Evolutionary conservation across 2,797 vertebrate species (phyloP), one percentile per base, ranked within the genome.

Genomic region (Hemibagrus guttatus): DNA sequence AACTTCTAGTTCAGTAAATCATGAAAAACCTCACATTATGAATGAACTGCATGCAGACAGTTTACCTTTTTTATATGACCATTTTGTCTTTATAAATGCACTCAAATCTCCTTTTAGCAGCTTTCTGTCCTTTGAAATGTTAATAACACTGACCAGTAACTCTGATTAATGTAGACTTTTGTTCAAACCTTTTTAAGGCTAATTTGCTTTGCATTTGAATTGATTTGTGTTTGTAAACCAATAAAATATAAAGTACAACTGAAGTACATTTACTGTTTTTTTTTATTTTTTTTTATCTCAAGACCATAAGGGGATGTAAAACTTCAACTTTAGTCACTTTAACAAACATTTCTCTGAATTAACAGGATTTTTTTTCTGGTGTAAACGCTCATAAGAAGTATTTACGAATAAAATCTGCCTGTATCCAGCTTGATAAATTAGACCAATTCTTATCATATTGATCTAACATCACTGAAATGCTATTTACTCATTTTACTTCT

Each of bases 341-440:
- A 3, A 35, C 52, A 78, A 63, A 63, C 2, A 3, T 23, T 72
- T 72, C 42, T 26, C 8, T 23, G 19, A 72, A 72, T 4, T 3
- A 8, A 72, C 19, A 46, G 19, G 3, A 11, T 72, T 35, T 69
- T 69, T 31, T 31, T 28, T 68, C 28, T 31, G 31, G 5, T 68
- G 13, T 17, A 69, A 69, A 69, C 6, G 14, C n/a, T 64, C n/a
- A n/a, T n/a, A 64, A 13, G 3, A 28, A 2, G 7, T 26, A 72
- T 72, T 26, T 46, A 49, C 23, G 13, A 4, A 49, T 26, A n/a
- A 49, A 14, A 14, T 21, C 31, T 13, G 12, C 17, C 17, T 39
- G 35, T 72, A 72, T 72, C 39, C 69, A 12, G 69, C 35, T 72
- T 42, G 69, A 72, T 42, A 42, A 72, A 72, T 72, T 21, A 71